Evolutionary conservation across 2,888 invertebrate genomes (phyloP), one percentile per base, ranked within the genome.

Genomic region (Polia nebulosa): DNA sequence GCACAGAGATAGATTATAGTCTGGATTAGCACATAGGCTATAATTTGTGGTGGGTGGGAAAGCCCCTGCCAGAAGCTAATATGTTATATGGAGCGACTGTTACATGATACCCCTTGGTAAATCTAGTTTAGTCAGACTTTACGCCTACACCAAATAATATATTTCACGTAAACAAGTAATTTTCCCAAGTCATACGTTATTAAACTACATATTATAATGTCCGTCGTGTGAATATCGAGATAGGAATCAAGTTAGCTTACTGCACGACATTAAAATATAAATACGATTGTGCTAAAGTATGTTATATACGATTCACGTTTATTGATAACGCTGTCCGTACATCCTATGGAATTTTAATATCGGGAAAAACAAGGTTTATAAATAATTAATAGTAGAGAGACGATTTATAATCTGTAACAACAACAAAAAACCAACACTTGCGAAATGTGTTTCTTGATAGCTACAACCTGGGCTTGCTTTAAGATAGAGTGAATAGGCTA

Each of bases 291-390:
- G 15, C 45, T n/a, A 11, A 61, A 44, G 29, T 17, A 41, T 36
- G 39, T 47, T 27, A 29, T 27, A 27, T 47, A 32, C 39, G 70
- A 47, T 69, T 27, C 70, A 76, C 27, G 34, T 55, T 77, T 49
- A 29, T 70, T 41, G 49, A 70, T 77, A 77, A 44, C 13, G 27
- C 15, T 5, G 34, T 32, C 22, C 27, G 39, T 11, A 6, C 25
- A 11, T 27, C 7, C n/a, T 39, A 11, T 51, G 39, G 13, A 68
- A 55, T 52, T 15, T n/a, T 51, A 20, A 47, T 57, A 41, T 29
- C 3, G 39, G n/a, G 0, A 11, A 52, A 69, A 76, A 53, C 11
- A 52, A 39, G 7, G 5, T 25, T 32, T 1, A 32, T 49, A 2
- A 11, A 25, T 13, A 20, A 25, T 51, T 20, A 5, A 9, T 29